Evolutionary conservation across 2,113 vertebrate species (phyloP).

Genomic region (Microtus richardsoni): DNA sequence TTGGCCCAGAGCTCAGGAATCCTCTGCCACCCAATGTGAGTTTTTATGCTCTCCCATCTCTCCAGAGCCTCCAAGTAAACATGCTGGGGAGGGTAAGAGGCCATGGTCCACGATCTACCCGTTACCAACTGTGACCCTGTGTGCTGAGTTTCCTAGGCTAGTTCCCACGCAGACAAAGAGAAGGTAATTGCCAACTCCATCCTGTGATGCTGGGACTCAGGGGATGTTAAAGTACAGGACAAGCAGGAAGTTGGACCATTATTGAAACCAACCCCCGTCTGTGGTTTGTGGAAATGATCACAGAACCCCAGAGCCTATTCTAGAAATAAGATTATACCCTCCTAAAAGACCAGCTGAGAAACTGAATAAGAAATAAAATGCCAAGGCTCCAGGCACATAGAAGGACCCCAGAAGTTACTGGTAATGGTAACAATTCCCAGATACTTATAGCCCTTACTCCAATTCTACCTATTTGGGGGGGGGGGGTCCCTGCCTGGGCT

Average conservation of each 20-base stretch:
- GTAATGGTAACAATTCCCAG: background rate
- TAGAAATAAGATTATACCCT: background rate
- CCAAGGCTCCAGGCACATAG: background rate
- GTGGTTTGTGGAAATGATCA: background rate
- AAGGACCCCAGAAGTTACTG: background rate
- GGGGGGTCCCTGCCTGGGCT: background rate
- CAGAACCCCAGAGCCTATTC: background rate
- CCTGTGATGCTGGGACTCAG: background rate
- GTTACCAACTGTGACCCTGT: background rate
- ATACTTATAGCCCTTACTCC: background rate
- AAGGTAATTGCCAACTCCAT: background rate
- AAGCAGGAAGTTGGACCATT: background rate
- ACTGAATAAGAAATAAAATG: background rate
- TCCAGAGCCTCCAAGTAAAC: background rate
- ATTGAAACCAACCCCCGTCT: background rate
- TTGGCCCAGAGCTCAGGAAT: background rate
- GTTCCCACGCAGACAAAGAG: background rate
- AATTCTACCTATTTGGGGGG: too few species aligned
- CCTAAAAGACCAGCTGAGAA: background rate
- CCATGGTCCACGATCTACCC: background rate
- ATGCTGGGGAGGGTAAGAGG: background rate
- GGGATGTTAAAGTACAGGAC: too few species aligned
- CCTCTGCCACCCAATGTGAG: background rate
- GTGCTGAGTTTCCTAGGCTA: background rate
- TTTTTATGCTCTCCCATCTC: background rate